Conservation (phyloP, 2,113 vertebrate genomes). For the Parotia lawesii region DNA sequence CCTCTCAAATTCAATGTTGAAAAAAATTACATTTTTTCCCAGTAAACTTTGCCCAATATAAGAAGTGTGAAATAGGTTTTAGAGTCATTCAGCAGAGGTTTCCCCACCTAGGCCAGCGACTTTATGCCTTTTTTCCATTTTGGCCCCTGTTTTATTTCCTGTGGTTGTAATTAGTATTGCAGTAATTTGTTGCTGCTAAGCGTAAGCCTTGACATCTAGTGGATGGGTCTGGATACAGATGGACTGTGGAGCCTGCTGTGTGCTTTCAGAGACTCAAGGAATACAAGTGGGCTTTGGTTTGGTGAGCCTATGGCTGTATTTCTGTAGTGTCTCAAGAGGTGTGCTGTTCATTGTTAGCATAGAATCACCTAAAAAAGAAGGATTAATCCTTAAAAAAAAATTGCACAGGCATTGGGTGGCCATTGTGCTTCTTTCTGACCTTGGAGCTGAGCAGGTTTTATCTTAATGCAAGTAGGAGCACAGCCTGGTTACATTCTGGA, state of each 20-base stretch:
- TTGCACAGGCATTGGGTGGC: fast-evolving
- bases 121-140: not conserved
- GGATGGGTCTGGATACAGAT: not conserved
- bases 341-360: fast-evolving
- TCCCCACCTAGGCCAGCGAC: not conserved
- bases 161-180: not conserved
- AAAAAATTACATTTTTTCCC: not conserved
- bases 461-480: not conserved
- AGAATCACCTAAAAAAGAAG: not conserved
- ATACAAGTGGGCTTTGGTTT: not conserved
- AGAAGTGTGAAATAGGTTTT: not conserved
- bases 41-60: not conserved
- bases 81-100: not conserved
- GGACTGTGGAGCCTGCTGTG: not conserved
- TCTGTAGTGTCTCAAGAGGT: fast-evolving
- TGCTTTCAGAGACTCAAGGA: not conserved
- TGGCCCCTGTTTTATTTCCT: not conserved
- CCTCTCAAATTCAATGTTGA: not conserved
- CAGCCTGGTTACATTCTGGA: not conserved
- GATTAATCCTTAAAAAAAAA: not conserved
- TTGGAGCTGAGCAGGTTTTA: not conserved
- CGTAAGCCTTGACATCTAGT: not conserved
- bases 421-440: not conserved
- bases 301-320: not conserved
- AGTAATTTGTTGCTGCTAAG: not conserved